A percentile compares a stretch with the other conserved stretches of the same genome.
Conservation (phyloP, 2,888 invertebrate genomes). For the Cerastis rubricosa region DNA sequence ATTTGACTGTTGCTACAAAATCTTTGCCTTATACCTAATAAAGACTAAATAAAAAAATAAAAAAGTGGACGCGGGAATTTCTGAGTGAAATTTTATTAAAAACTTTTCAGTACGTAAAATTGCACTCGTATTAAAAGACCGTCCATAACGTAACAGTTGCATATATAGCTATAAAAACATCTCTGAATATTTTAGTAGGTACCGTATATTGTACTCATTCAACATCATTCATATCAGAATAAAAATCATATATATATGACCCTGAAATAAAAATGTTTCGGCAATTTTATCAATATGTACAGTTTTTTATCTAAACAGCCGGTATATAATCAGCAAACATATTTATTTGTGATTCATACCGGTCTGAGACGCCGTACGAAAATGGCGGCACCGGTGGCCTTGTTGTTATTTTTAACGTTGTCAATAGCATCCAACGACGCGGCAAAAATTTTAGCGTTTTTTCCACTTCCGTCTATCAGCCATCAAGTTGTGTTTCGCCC, state of each 20-base stretch:
- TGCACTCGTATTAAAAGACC: no score
- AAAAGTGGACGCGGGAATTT: no score
- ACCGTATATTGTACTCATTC: not conserved
- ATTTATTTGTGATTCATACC: not conserved
- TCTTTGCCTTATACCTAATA: no score
- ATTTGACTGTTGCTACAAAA: no score
- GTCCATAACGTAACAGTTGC: no score
- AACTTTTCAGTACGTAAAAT: no score
- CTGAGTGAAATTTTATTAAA: no score
- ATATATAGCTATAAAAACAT: no score
- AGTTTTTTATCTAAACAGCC: not conserved
- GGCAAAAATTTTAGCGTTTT: not conserved
- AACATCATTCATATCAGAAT: not conserved
- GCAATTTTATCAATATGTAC: not conserved
- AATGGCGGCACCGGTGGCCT: slow-evolving; percentile 17
- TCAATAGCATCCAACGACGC: not conserved
- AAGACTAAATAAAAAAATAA: no score
- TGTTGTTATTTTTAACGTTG: slow-evolving; percentile 33
- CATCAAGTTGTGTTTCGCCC: not conserved
- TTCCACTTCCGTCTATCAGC: not conserved
- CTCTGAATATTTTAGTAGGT: no score
- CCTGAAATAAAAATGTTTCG: not conserved
- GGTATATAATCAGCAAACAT: not conserved
- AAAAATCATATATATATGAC: not conserved
- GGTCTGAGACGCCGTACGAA: not conserved